These are phyloP conservation scores for Coelopa frigida DNA, from an alignment of 1,140 invertebrate genomes.

Conservation along the genomic window DNA sequence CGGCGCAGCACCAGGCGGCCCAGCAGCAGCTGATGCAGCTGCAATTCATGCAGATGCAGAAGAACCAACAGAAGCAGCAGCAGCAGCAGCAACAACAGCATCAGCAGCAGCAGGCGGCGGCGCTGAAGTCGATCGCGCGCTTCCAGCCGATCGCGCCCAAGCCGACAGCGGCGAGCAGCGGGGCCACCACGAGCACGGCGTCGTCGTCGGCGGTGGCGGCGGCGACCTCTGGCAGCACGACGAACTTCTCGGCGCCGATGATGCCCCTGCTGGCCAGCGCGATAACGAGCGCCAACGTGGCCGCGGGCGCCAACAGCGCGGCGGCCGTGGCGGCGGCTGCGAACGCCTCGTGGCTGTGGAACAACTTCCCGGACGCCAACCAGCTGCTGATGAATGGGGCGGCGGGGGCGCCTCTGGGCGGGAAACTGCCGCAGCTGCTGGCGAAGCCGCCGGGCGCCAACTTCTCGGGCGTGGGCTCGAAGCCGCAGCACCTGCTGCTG, in stretches of 20 bases:
- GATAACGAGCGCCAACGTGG: constrained; percentile 9
- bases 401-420: constrained; percentile 2
- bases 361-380: constrained; percentile 36
- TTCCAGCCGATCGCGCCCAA: constrained; percentile 12
- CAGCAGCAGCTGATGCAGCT: constrained; percentile 13
- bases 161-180: constrained; percentile 14
- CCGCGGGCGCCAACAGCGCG: neutral
- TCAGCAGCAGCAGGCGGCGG: constrained; percentile 9
- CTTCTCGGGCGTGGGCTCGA: too few species aligned
- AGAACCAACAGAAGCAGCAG: constrained; percentile 16
- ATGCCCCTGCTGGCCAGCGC: constrained; percentile 14
- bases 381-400: constrained; percentile 33
- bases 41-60: constrained; percentile 11
- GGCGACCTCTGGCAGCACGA: neutral
- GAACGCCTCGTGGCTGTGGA: constrained; percentile 37
- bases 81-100: constrained; percentile 8
- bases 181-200: constrained; percentile 14
- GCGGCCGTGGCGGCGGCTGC: constrained; percentile 15
- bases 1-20: constrained; percentile 4
- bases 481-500: constrained; percentile 25
- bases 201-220: constrained; percentile 2
- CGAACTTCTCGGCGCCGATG: constrained; percentile 10
- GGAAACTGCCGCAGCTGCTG: constrained; percentile 28
- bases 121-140: constrained; percentile 8
- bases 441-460: constrained; percentile 26